Percentiles rank a stretch among this genome's conserved stretches.
Conservation (phyloP, 2,113 vertebrate genomes). For the Pithys albifrons region DNA sequence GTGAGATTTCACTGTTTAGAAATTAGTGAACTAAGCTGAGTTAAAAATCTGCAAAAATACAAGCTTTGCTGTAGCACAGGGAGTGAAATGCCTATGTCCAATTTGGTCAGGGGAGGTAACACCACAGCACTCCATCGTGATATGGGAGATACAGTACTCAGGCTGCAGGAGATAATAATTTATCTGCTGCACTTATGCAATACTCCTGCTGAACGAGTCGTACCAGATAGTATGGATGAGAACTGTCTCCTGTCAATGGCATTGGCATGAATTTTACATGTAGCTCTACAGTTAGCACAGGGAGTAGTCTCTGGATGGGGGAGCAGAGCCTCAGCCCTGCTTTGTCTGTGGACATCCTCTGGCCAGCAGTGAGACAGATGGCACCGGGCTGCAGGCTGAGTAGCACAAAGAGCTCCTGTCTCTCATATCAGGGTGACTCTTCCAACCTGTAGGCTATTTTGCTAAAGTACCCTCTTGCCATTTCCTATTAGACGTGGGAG, state of each 20-base stretch:
- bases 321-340: background rate
- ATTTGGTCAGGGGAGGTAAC: background rate
- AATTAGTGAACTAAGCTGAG: background rate
- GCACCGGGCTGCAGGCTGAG: background rate
- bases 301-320: background rate
- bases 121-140: background rate
- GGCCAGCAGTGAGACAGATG: background rate
- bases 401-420: rapidly evolving
- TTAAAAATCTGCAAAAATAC: background rate
- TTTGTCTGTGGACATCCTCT: background rate
- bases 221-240: background rate
- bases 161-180: background rate
- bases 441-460: background rate
- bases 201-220: background rate
- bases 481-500: background rate
- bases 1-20: background rate
- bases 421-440: background rate
- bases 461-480: background rate
- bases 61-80: background rate
- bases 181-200: background rate
- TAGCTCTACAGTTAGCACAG: background rate
- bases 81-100: background rate
- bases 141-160: background rate
- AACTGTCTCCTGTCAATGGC: background rate
- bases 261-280: rapidly evolving